Percentiles rank a stretch among this genome's conserved stretches.
Conservation (phyloP, 2,113 vertebrate species). For the Corythaixoides concolor region DNA sequence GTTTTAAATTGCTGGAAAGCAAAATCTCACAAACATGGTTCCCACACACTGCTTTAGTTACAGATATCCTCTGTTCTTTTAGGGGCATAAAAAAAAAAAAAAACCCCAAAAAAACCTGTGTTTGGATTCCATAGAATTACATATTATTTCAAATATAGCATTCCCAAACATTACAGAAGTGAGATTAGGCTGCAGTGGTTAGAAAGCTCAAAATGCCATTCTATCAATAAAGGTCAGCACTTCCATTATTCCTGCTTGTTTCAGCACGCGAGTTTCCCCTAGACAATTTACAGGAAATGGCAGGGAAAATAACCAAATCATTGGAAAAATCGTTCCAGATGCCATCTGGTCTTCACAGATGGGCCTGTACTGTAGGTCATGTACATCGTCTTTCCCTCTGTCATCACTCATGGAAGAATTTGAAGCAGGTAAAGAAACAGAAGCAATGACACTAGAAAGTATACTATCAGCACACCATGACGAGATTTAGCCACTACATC, state of each 20-base stretch:
- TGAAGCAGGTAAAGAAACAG: conserved; percentile 3
- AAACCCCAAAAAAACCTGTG: not conserved
- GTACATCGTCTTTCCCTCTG: not conserved
- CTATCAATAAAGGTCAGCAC: conserved; percentile 24
- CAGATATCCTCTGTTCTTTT: not conserved
- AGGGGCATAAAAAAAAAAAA: not conserved
- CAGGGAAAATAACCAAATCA: conserved; percentile 41
- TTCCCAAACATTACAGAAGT: not conserved
- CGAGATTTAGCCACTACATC: not conserved
- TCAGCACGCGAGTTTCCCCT: not conserved
- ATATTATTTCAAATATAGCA: not conserved
- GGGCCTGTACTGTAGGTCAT: not conserved
- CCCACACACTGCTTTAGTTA: not conserved
- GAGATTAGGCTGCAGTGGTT: not conserved
- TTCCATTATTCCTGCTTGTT: conserved; percentile 22
- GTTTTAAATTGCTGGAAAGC: not conserved
- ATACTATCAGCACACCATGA: not conserved
- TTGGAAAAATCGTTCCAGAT: conserved; percentile 13
- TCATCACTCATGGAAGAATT: not conserved
- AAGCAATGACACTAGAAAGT: not conserved
- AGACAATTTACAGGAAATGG: conserved; percentile 40
- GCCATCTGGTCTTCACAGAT: conserved; percentile 45
- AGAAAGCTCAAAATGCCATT: not conserved
- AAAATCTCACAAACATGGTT: not conserved
- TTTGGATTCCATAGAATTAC: not conserved